Evolutionary conservation across 1,140 invertebrate species (phyloP), one percentile per base, ranked within the genome.

Genomic region (Lordiphosa mommai): DNA sequence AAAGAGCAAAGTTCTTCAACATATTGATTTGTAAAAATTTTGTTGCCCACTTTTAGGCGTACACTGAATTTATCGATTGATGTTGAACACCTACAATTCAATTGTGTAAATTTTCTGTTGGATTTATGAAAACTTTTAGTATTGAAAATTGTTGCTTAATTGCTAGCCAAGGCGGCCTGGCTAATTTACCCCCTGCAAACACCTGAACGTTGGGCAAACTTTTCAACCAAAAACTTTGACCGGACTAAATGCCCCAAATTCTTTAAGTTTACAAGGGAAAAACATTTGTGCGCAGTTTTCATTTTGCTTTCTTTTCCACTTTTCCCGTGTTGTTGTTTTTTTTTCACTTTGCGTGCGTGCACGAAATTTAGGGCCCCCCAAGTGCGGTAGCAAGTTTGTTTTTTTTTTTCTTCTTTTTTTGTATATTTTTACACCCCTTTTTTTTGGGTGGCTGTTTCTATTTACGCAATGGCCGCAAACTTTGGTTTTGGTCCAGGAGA

Each of bases 271-370:
- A 71, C 72, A 66, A 65, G 63, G 57, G 64, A 70, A 61, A 70
- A 82, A 82, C 76, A 80, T 80, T 80, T 80, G 70, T 80, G 76
- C 72, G 61, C 74, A 82, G 77, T 84, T 82, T 82, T 64, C 67
- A 65, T 61, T 67, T 72, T 67, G 46, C 40, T 58, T 53, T 7
- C 10, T 64, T 55, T 46, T 52, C 34, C 37, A 32, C 14, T 56
- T 50, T 47, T 38, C 33, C 14, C 9, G 20, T 60, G 29, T 34
- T 48, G 16, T 51, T 55, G 27, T 47, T 47, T 32, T 32, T 57
- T 34, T 61, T 51, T 55, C 8, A 48, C 33, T 69, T 66, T 44
- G 77, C 77, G 77, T 82, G 77, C 72, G 67, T 77, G 59, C 40
- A 70, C 61, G 72, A 82, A 84, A 82, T 82, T 23, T 23, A 76